Conservation (phyloP, 2,797 vertebrate genomes). For the Peromyscus melanophrys region DNA sequence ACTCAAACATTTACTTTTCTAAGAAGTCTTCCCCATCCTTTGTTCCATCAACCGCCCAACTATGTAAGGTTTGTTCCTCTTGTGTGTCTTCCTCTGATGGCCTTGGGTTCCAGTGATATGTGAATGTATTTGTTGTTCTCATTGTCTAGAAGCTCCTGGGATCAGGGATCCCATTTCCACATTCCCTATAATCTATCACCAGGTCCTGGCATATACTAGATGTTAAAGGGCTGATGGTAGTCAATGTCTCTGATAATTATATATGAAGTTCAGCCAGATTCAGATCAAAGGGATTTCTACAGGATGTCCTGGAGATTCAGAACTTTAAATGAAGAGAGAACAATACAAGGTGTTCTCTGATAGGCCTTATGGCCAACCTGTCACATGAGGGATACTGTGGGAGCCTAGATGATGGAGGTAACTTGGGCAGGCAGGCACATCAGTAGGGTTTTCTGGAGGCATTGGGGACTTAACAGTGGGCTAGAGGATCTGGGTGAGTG, state of each 20-base stretch:
- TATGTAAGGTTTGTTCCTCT: background rate
- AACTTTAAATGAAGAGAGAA: background rate
- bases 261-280: background rate
- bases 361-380: background rate
- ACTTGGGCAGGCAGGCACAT: background rate
- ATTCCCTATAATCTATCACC: background rate
- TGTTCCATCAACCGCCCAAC: background rate
- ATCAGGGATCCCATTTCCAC: background rate
- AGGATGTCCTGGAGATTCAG: background rate
- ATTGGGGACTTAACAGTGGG: background rate
- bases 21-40: background rate
- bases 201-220: background rate
- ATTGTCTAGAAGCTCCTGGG: background rate
- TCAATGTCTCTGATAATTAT: background rate
- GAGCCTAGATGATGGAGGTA: background rate
- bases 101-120: background rate
- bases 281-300: background rate
- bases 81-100: background rate
- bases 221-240: background rate
- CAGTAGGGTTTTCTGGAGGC: background rate
- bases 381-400: background rate
- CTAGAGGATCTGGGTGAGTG: background rate
- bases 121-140: background rate
- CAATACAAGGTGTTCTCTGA: conserved; percentile 12
- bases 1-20: background rate